Base-by-base conservation (phyloP, 2,888 invertebrate species). In the Pecten maximus region DNA sequence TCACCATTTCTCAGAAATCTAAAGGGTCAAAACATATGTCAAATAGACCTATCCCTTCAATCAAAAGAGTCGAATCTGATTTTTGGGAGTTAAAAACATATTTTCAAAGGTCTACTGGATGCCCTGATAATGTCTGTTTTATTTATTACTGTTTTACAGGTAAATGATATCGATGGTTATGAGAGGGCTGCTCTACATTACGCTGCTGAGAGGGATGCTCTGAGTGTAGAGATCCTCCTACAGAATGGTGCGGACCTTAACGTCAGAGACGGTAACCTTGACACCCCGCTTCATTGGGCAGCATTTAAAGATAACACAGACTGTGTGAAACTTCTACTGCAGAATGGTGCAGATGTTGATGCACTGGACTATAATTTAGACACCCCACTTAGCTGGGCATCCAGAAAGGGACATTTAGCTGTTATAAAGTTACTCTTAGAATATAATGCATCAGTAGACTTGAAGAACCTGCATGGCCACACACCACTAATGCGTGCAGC, bases 231-330 rank as follows among this genome's bases (percentile, higher is more conserved):
- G 91, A 91, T 96, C 8, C 94, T 96, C 16, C 92, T 96, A 16
- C 93, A 95, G 88, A 89, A 95, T 91, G 96, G 96, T 0, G 96
- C 96, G 6, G 93, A 95, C 40, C 92, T 95, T 0, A 95, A 96
- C 91, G 92, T 94, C 0, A 93, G 94, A 0, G 96, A 96, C 89
- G 95, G 95, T 8, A 96, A 96, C 90, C 91, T 92, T 12, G 96
- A 96, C 93, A 96, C 96, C 0, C 95, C 96, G 0, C 93, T 97
- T 6, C 96, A 97, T 93, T 97, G 96, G 96, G 96, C 96, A 0
- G 94, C 96, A n/a, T 96, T 96, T 91, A 96, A 96, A 93, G 95
- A 96, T 92, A 95, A 95, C 87, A 92, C 94, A 19, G 92, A 91
- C 1, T 96, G 96, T 93, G 96, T 96, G 2, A 93, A 94, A 88